These are phyloP conservation scores for Amaurobius ferox DNA, from an alignment of 2,888 invertebrate genomes.

Conservation along the genomic window DNA sequence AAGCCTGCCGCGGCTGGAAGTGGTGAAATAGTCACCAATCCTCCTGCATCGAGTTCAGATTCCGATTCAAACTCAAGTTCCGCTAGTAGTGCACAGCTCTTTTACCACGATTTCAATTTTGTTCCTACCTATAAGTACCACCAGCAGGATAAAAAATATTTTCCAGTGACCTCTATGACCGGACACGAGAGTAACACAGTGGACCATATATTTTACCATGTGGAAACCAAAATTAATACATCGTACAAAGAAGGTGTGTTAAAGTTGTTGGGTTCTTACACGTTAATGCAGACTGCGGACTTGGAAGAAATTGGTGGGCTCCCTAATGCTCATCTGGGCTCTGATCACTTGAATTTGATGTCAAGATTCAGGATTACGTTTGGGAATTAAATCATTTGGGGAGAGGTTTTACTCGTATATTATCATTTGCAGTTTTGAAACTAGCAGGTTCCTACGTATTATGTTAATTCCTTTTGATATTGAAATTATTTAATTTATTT, in stretches of 20 bases:
- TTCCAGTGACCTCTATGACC: slow-evolving; percentile 42
- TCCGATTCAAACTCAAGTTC: background rate
- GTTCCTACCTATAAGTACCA: slow-evolving; percentile 84
- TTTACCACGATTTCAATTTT: slow-evolving; percentile 84
- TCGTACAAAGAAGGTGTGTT: slow-evolving; percentile 79
- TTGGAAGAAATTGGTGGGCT: slow-evolving; percentile 81
- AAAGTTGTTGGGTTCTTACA: slow-evolving; percentile 82
- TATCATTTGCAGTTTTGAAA: no score
- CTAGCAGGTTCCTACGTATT: no score
- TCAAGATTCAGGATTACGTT: slow-evolving; percentile 26
- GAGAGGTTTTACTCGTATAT: no score
- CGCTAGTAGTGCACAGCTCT: slow-evolving; percentile 72
- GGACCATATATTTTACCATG: slow-evolving; percentile 91
- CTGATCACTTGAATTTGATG: slow-evolving; percentile 89
- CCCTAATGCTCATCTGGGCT: slow-evolving; percentile 86
- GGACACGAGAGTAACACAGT: slow-evolving; percentile 81
- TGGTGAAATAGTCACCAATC: no score
- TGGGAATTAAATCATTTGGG: no score
- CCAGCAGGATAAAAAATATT: background rate
- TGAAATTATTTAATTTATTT: no score
- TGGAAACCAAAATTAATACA: slow-evolving; percentile 57
- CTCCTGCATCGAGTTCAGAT: no score
- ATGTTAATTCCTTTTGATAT: no score
- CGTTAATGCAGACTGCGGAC: slow-evolving; percentile 83
- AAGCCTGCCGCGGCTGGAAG: no score